Percentiles rank a stretch among this genome's conserved stretches.
Evolutionary conservation across 2,113 vertebrate species (phyloP).

Genomic region (Ailuropoda melanoleuca): DNA sequence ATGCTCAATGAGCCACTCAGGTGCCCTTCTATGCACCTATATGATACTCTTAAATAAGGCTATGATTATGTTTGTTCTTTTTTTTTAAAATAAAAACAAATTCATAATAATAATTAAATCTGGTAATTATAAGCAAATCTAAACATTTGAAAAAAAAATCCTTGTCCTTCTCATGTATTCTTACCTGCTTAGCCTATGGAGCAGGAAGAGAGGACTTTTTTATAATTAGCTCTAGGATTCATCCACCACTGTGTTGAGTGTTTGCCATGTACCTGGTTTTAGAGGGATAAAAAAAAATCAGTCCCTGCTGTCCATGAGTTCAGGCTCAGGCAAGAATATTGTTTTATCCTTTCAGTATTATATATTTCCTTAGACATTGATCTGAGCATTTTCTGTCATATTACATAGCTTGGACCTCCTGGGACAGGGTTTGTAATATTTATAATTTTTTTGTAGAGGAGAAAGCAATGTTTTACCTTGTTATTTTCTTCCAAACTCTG

Average conservation of each 20-base stretch:
- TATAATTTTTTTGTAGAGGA: neutral
- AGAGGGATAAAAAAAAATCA: neutral
- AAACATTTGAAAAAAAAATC: neutral
- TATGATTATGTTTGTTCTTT: neutral
- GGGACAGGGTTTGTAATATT: neutral
- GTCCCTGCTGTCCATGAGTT: neutral
- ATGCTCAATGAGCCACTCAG: too few species aligned
- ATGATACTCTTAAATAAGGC: neutral
- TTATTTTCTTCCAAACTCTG: neutral
- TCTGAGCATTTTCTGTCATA: neutral
- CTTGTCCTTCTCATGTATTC: neutral
- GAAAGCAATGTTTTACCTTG: neutral
- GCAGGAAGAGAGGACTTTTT: constrained; percentile 1
- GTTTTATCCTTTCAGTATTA: neutral
- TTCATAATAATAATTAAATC: constrained; percentile 1
- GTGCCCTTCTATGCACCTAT: neutral
- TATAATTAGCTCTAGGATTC: neutral
- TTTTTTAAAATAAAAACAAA: neutral
- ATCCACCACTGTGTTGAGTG: neutral
- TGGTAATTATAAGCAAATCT: neutral
- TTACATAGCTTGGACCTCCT: neutral
- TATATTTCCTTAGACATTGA: neutral
- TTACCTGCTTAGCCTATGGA: neutral
- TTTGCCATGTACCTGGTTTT: neutral
- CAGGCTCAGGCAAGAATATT: neutral